phyloP scores from a whole-genome alignment of 2,113 vertebrate genomes.

The Archocentrus centrarchus region DNA sequence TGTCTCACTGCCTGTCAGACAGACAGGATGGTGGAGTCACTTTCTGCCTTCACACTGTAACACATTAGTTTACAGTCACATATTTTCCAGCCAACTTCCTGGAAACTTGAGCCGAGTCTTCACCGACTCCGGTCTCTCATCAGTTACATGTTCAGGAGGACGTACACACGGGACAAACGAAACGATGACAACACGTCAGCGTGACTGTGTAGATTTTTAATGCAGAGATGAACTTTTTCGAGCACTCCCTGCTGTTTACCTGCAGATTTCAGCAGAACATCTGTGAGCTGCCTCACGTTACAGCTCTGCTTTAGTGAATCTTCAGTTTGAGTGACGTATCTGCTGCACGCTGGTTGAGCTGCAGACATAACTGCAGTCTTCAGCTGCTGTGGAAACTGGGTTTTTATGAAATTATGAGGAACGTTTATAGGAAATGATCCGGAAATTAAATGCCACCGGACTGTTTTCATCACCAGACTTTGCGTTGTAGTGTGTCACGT shows the following conservation, averaged over 20 bases:
- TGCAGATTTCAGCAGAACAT: not conserved
- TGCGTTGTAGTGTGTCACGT: too few species aligned
- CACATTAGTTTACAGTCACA: not conserved
- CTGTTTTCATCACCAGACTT: too few species aligned
- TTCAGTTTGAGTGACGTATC: not conserved
- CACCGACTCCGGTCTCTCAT: not conserved
- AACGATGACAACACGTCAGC: rapidly evolving
- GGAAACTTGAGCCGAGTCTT: not conserved
- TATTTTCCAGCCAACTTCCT: not conserved
- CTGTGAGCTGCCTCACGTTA: not conserved
- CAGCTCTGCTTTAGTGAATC: not conserved
- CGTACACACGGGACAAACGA: not conserved
- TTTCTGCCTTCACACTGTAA: slow-evolving; percentile 2
- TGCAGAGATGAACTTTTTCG: not conserved
- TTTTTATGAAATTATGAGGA: too few species aligned
- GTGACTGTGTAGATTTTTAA: not conserved
- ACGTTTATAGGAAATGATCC: too few species aligned
- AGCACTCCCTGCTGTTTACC: not conserved
- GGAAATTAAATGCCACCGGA: too few species aligned
- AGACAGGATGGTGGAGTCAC: not conserved
- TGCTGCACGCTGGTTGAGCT: not conserved
- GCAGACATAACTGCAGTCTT: not conserved
- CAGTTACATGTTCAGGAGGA: not conserved
- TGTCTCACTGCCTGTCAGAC: slow-evolving; percentile 26
- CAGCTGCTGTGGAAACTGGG: not conserved